Evolutionary conservation across 92 coral and sea anemone genomes (phyloP).

Genomic region (Heteractis magnifica): DNA sequence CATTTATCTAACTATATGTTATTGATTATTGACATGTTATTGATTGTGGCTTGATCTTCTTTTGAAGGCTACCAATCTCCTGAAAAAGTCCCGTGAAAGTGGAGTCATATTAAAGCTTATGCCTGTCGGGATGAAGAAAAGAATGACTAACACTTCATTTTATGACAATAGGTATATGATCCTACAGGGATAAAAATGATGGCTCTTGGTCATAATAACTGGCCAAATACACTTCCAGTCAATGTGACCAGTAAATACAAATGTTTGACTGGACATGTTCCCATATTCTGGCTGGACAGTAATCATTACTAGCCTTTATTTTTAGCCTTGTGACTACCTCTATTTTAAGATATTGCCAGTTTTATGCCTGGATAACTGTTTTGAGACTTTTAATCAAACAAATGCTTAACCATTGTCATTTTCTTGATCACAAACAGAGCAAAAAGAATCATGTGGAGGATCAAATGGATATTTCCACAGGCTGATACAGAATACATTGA

Average conservation of each 20-base stretch:
- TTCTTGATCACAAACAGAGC: conserved; percentile 34
- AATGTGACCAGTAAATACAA: too few relatives aligned
- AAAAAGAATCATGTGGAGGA: conserved; percentile 76
- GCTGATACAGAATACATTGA: conserved; percentile 81
- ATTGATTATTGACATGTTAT: neutral
- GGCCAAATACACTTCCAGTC: too few relatives aligned
- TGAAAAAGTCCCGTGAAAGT: conserved; percentile 52
- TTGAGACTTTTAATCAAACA: neutral
- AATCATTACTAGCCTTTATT: too few relatives aligned
- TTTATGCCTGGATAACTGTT: conserved; percentile 1
- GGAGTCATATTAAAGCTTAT: conserved; percentile 63
- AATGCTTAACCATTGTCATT: neutral
- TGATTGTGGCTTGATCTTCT: neutral
- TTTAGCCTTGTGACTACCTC: too few relatives aligned
- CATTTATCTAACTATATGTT: too few relatives aligned
- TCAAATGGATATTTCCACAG: conserved; percentile 86
- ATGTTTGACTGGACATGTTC: too few relatives aligned
- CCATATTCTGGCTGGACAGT: too few relatives aligned
- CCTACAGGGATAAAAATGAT: neutral
- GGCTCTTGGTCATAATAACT: too few relatives aligned
- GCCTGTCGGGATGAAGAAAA: conserved; percentile 69
- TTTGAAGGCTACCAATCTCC: conserved; percentile 47
- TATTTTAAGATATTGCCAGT: neutral
- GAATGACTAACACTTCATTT: conserved; percentile 64
- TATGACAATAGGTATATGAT: conserved; percentile 47